Evolutionary conservation across 2,797 vertebrate genomes (phyloP), one percentile per base, ranked within the genome.

Genomic region (Pelodytes ibericus): DNA sequence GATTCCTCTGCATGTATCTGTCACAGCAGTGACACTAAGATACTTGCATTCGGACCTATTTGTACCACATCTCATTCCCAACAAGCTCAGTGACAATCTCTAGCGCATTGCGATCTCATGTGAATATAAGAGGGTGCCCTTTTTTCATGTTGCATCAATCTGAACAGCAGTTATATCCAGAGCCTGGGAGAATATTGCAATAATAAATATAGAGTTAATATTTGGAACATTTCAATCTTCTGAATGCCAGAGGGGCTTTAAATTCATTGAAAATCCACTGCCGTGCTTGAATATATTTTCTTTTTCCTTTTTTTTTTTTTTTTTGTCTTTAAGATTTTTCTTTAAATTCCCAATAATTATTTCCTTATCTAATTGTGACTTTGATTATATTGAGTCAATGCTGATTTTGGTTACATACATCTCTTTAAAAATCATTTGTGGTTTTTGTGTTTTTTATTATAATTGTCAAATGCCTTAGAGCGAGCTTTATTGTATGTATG

Each of bases 71-170:
- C 41, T 29, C 27, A 31, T 61, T 58, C 16, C 10, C 58, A 58
- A 18, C 7, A 13, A 71, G 29, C 51, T 47, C n/a, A 6, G 15
- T n/a, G n/a, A n/a, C n/a, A n/a, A n/a, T n/a, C n/a, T 66, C 66
- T 39, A 30, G 2, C 11, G 26, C n/a, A 39, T 44, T 20, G 70
- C 70, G n/a, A n/a, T 39, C 56, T 68, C 22, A 20, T 61, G 63
- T 66, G 72, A 78, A 72, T 66, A 72, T 53, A 59, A 72, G 56
- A 53, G 63, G n/a, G 56, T 78, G 76, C 76, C 70, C 76, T 78
- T 78, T 78, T 51, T 67, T 78, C 63, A 73, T 72, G 70, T 78
- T 53, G 63, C 62, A 78, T 78, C 63, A 78, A 67, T 67, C 56
- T 44, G 62, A 66, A 51, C 69, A 72, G 53, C 53, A 60, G 69